Evolutionary conservation across 2,888 invertebrate genomes (phyloP), one percentile per base, ranked within the genome.

Genomic region (Apeira syringaria): DNA sequence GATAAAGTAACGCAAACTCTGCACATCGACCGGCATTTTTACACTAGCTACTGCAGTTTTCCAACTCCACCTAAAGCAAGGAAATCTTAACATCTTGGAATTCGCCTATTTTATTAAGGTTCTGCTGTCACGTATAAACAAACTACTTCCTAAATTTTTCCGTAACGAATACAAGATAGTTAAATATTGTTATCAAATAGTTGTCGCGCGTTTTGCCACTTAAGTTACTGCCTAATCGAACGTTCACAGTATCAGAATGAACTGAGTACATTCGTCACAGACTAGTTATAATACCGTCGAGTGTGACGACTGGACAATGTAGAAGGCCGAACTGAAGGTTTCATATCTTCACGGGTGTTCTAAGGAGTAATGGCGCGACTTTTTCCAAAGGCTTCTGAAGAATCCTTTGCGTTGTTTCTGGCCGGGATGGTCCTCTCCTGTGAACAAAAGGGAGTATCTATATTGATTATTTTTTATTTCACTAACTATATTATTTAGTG

Each of bases 311-410:
- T 33, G 35, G 34, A 37, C 38, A 36, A 9, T 20, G 28, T 26
- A 37, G 26, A 43, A 49, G 44, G 44, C 48, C 45, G 47, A 44
- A 24, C 41, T 35, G 24, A 17, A 49, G 34, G 58, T 8, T 32
- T 52, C 47, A 74, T 52, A 53, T 59, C 58, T 90, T 93, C 93
- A 94, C 90, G 96, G 96, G 83, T 96, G 96, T 83, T 96, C 96
- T 81, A 96, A 88, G 54, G 96, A 96, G 77, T 96, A 95, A 75
- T 96, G 96, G 58, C 96, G 94, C 59, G 96, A 96, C 68, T 95
- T 93, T 83, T 96, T 96, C 96, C 96, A 97, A 62, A 96, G 93
- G 78, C 93, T 95, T 84, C 95, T 95, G 90, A 97, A 97, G 82
- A 97, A 96, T 55, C 96, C 95, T 83, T 95, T 95, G 79, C 96